Evolutionary conservation across 2,797 vertebrate genomes (phyloP), one percentile per base, ranked within the genome.

Genomic region (Pseudochromis fuscus): DNA sequence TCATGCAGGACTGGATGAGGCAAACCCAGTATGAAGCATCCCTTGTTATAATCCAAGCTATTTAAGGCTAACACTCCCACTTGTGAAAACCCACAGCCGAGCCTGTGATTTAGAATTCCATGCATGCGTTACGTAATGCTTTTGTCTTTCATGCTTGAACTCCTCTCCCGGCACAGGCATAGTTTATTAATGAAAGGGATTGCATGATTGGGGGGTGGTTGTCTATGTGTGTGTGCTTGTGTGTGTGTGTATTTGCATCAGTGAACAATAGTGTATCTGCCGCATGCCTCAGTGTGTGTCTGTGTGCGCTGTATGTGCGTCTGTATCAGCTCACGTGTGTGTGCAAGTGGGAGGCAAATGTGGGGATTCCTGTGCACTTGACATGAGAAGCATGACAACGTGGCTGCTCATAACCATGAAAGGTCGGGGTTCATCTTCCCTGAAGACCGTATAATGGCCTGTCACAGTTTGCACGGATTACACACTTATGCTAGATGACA

Each of bases 141-240:
- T 92, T 88, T 89, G 83, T 88, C 88, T 92, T 90, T 93, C 86
- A 91, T 90, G 90, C 88, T 87, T 86, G 69, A 90, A 89, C 89
- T 88, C 75, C 59, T 88, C 67, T 83, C 69, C 58, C 79, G 70
- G 87, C 83, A 64, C 72, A 75, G 82, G 58, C 85, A 84, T 91
- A 83, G 75, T 92, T 93, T 92, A 90, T 93, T 94, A 89, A 94
- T 93, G 89, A 90, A 83, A 76, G 69, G 72, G 70, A 82, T 84
- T 72, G 79, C 85, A 88, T 84, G 89, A 83, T 88, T 84, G 84
- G 45, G 72, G 63, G 53, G 56, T 75, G 75, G 77, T 40, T 75
- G 69, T 69, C 19, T 59, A 33, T 35, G 49, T 60, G 72, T 63
- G 53, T 62, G 55, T 63, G 37, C 35, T 8, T 33, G 31, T 33